phyloP scores from a whole-genome alignment of 2,888 invertebrate species.

The Ochropacha duplaris region DNA sequence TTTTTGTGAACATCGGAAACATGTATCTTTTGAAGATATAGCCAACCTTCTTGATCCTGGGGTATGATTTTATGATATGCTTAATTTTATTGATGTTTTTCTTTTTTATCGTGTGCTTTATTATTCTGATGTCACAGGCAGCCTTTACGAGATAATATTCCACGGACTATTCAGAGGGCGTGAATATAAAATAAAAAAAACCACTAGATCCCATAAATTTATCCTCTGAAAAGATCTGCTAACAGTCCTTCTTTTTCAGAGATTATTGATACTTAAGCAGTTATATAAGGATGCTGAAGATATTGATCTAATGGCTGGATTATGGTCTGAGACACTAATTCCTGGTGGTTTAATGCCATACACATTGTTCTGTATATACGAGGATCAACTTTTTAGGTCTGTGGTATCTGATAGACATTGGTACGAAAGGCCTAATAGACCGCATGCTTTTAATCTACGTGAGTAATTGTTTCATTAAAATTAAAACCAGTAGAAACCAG shows the following conservation, averaged over 20 bases:
- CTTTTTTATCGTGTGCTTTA: too few species aligned
- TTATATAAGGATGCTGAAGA: conserved; percentile 85
- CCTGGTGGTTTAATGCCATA: conserved; percentile 92
- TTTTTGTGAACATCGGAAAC: conserved; percentile 86
- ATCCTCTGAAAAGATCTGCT: too few species aligned
- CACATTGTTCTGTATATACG: conserved; percentile 92
- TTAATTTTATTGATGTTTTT: too few species aligned
- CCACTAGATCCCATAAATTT: too few species aligned
- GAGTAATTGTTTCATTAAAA: too few species aligned
- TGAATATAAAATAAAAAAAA: too few species aligned
- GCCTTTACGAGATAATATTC: too few species aligned
- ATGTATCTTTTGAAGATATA: conserved; percentile 78
- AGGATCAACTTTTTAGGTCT: conserved; percentile 90
- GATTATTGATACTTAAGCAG: conserved; percentile 32
- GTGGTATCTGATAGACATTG: conserved; percentile 93
- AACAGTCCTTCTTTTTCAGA: conserved; percentile 23
- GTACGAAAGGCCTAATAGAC: conserved; percentile 63
- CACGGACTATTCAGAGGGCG: too few species aligned
- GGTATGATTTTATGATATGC: too few species aligned
- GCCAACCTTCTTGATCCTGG: background rate
- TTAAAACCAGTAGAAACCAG: too few species aligned
- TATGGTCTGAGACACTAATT: conserved; percentile 90
- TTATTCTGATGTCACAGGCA: too few species aligned
- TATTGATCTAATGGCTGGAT: conserved; percentile 93
- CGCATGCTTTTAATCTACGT: conserved; percentile 49